phyloP scores from a whole-genome alignment of 2,797 vertebrate species.

The Eremophila alpestris region DNA sequence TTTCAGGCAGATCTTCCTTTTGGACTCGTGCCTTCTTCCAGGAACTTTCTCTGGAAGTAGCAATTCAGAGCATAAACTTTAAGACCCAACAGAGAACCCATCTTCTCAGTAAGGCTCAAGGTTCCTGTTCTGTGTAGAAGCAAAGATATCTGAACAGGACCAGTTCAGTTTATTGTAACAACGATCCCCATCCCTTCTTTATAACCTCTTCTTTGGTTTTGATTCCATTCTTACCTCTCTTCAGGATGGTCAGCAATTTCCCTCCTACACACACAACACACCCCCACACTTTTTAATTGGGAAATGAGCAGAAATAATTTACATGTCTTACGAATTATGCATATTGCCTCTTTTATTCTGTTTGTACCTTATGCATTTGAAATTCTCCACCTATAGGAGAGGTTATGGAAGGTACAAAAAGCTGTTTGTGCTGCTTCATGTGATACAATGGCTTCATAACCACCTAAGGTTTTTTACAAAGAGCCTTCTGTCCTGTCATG shows the following conservation, averaged over 20 bases:
- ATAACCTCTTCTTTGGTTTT: neutral
- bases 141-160: neutral
- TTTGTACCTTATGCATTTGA: neutral
- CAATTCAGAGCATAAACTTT: neutral
- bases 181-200: neutral
- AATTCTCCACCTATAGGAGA: neutral
- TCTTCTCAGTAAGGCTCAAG: neutral
- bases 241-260: neutral
- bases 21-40: neutral
- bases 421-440: neutral
- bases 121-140: neutral
- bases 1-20: neutral
- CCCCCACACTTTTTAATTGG: neutral
- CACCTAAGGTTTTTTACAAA: neutral
- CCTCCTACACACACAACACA: neutral
- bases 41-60: neutral
- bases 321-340: neutral
- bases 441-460: neutral
- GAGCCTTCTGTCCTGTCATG: neutral
- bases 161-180: neutral
- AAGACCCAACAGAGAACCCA: neutral
- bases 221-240: neutral
- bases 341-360: neutral
- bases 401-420: neutral
- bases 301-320: conserved; percentile 20